A percentile compares a stretch with the other conserved stretches of the same genome.
phyloP scores from a whole-genome alignment of 2,888 invertebrate species.

The Ophion costatus region DNA sequence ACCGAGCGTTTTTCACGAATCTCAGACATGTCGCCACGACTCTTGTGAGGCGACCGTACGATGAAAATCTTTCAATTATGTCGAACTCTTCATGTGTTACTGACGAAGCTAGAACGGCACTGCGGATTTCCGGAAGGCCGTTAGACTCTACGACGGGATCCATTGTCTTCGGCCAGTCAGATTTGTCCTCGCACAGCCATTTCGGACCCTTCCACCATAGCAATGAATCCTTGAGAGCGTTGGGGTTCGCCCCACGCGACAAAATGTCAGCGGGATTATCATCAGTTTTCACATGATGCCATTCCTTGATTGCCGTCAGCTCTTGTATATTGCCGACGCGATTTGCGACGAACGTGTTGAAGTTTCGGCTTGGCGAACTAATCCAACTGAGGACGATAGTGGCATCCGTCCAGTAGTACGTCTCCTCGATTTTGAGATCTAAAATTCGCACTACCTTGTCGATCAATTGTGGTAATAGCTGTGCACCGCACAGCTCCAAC shows the following conservation, averaged over 20 bases:
- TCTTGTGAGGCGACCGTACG: background rate
- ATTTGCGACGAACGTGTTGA: slow-evolving; percentile 48
- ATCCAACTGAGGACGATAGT: slow-evolving; percentile 50
- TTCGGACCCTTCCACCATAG: slow-evolving; percentile 43
- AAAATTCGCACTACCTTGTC: slow-evolving; percentile 18
- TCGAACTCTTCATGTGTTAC: slow-evolving; percentile 2
- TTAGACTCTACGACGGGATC: background rate
- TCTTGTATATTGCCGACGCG: slow-evolving; percentile 48
- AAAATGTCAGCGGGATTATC: slow-evolving; percentile 49
- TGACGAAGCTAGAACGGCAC: background rate
- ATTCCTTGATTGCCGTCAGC: slow-evolving; percentile 15
- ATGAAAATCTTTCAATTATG: slow-evolving; percentile 21
- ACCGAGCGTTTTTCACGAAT: slow-evolving; percentile 4
- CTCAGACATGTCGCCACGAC: background rate
- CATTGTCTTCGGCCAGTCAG: slow-evolving; percentile 5
- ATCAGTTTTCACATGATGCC: slow-evolving; percentile 36
- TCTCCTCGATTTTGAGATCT: slow-evolving; percentile 11
- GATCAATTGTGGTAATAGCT: slow-evolving; percentile 38
- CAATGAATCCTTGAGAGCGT: background rate
- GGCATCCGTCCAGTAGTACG: slow-evolving; percentile 43
- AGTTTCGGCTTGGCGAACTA: slow-evolving; percentile 18
- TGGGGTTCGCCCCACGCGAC: slow-evolving; percentile 24
- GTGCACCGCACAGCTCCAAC: slow-evolving; percentile 45
- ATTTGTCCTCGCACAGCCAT: slow-evolving; percentile 25
- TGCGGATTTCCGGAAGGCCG: no score